Evolutionary conservation across 1,140 invertebrate species (phyloP), one percentile per base, ranked within the genome.

Genomic region (Psilanteris sp.): DNA sequence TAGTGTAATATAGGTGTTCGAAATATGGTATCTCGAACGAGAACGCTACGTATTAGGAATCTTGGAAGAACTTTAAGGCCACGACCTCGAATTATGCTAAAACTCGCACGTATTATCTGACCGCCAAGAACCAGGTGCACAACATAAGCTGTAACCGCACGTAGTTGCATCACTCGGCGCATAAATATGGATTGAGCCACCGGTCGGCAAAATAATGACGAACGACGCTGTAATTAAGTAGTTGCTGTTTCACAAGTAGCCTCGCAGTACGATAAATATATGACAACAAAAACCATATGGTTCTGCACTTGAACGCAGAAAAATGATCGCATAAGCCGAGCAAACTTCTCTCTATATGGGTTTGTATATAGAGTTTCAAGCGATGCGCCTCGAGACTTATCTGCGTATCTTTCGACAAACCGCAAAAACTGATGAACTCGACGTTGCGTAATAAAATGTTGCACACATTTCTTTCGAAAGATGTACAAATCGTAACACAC

Each of bases 151-250:
- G 66, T 64, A 68, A 68, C 64, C 73, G 61, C 43, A 64, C 46
- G 59, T 41, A 50, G 57, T 83, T 77, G 64, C 75, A 75, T 77
- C 71, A 74, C 61, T 52, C 29, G 32, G 70, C 67, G 67, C 64
- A 70, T 81, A 81, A 77, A 80, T 81, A 81, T 76, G 61, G 54
- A 81, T 79, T 66, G 36, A 62, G 66, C 52, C 44, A 61, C 52
- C 43, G 67, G 59, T 78, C 52, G 55, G 44, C 59, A 73, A 77
- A 77, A 79, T 77, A 81, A 81, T 66, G 70, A 80, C 43, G 55
- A 78, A 80, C 71, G 37, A 57, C 71, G 72, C 57, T 55, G 79
- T 76, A 74, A 81, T 80, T 81, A 82, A 83, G 78, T 73, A 68
- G 59, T 78, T 71, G 52, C 43, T 72, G 48, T 77, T 62, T 61